Conservation (phyloP, 2,797 vertebrate genomes). For the Mormyrus hasselquistii region DNA sequence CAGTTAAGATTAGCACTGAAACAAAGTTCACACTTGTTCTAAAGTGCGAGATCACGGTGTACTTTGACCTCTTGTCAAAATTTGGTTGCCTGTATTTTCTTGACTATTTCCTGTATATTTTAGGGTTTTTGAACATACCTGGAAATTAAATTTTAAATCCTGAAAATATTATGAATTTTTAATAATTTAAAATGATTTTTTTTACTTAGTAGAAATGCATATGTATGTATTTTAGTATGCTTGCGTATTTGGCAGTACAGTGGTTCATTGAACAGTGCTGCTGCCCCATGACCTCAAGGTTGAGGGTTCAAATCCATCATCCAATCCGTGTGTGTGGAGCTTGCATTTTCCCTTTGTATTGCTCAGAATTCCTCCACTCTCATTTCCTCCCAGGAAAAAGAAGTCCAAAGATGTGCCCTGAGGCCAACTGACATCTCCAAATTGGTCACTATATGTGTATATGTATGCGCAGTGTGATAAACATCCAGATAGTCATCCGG, state of each 20-base stretch:
- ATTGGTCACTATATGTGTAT: background rate
- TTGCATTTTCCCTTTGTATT: background rate
- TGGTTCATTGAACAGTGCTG: background rate
- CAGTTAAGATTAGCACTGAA: background rate
- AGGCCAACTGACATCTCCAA: background rate
- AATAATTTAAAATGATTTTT: background rate
- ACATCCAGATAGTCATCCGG: background rate
- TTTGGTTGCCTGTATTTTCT: background rate
- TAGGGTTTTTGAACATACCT: background rate
- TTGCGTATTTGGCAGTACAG: background rate
- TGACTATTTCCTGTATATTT: background rate
- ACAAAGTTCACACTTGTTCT: background rate
- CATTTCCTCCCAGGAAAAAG: background rate
- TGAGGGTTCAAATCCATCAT: background rate
- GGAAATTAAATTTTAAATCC: background rate
- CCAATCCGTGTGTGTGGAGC: background rate
- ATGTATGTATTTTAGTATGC: background rate
- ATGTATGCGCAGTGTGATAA: background rate
- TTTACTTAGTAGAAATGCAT: background rate
- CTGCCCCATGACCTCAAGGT: background rate
- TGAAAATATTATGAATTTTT: background rate
- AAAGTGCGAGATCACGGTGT: background rate
- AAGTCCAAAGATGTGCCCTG: background rate
- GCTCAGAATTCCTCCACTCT: background rate
- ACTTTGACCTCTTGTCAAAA: background rate